Base-by-base conservation (phyloP, 1,140 invertebrate genomes). In the Listronotus oregonensis region DNA sequence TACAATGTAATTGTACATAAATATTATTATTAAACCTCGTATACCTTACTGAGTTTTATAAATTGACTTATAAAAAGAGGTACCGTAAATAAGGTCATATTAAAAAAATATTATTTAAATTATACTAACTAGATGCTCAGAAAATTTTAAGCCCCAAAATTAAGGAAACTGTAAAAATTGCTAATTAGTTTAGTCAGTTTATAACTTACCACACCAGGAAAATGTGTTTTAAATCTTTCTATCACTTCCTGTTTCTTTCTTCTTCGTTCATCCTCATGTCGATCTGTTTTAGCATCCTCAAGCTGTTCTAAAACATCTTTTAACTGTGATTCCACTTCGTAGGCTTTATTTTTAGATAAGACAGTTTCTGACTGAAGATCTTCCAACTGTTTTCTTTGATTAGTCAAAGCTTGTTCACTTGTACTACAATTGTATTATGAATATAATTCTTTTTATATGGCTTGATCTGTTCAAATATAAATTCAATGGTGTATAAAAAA, bases 221-320 rank as follows among this genome's bases (percentile, higher is more conserved):
- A 99, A 61, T 98, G 87, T 50, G 93, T 85, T 80, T 99, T 99
- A 75, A 99, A 95, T 78, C 96, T 94, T 79, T 99, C 97, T 14
- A 99, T 94, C 72, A 99, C 94, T 83, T 99, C 97, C 74, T 96
- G 94, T 78, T 98, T 98, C 80, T 96, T 98, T 68, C 93, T 90
- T 3, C 94, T 86, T 15, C 97, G 83, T 1, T 95, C 90, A 78
- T 97, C 95, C 81, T 99, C 97, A 77, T 98, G 95, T 78, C 97
- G 97, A 78, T 99, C 97, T 39, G 97, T 95, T 74, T 96, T 91
- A 7, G 97, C 97, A 83, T 99, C 97, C 1, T 96, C 95, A 0
- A 99, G 82, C 80, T 99, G 93, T 73, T 94, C 89, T 0, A 90
- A 89, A 51, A 99, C 93, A 66, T 88, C 89, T 71, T 96, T 93